These are phyloP conservation scores for Plebejus melissa DNA, from an alignment of 2,888 invertebrate species.

Conservation along the genomic window DNA sequence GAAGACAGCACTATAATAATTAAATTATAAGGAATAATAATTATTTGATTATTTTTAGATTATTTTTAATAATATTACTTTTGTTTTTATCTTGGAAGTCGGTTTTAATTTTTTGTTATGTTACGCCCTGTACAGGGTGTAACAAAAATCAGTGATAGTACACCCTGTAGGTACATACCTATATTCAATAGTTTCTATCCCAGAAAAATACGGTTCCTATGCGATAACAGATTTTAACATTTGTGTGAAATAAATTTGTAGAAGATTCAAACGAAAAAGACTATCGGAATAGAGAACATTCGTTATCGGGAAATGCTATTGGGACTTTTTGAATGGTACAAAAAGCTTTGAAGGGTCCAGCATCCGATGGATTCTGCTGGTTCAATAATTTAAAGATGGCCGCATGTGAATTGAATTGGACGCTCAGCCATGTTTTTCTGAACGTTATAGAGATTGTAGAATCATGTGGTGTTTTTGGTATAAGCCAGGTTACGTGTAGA, in stretches of 20 bases:
- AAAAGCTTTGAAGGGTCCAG: constrained; percentile 45
- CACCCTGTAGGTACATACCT: no score
- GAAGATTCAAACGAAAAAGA: neutral
- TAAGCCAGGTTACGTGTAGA: neutral
- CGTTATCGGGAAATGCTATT: constrained; percentile 36
- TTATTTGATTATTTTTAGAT: no score
- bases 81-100: no score
- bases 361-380: constrained; percentile 51
- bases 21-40: no score
- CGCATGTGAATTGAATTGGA: constrained; percentile 27
- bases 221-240: neutral
- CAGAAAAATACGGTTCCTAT: no score
- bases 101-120: no score
- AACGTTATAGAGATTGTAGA: neutral
- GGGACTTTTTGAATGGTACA: constrained; percentile 41
- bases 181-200: neutral
- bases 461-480: neutral
- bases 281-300: constrained; percentile 24
- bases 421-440: neutral
- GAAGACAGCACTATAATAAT: no score
- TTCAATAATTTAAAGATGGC: constrained; percentile 59
- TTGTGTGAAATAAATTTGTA: neutral
- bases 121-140: no score
- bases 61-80: no score
- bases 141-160: no score